These are phyloP conservation scores for Molossus molossus DNA, from an alignment of 2,797 vertebrate species.

Conservation along the genomic window DNA sequence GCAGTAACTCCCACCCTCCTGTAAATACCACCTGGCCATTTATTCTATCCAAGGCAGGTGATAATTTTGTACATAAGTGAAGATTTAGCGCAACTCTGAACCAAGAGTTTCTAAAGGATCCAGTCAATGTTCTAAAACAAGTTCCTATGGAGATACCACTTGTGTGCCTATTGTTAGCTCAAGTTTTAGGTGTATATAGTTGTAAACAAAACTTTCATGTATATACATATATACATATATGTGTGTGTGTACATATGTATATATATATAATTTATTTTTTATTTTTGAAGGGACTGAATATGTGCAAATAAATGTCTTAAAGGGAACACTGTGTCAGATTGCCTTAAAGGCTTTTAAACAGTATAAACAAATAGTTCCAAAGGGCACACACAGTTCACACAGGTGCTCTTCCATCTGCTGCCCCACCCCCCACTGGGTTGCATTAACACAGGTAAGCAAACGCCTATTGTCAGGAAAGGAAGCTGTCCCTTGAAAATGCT, in stretches of 20 bases:
- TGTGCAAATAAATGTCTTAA: background rate
- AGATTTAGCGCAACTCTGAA: background rate
- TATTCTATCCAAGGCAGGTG: background rate
- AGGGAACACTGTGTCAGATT: background rate
- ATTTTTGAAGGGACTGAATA: background rate
- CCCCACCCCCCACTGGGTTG: background rate
- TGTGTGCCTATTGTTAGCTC: background rate
- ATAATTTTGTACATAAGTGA: background rate
- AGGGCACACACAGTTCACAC: background rate
- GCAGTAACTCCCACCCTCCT: background rate
- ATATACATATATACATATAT: too few relatives aligned
- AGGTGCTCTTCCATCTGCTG: background rate
- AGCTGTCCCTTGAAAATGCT: background rate
- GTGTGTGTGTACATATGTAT: too few relatives aligned
- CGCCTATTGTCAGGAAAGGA: constrained; percentile 23
- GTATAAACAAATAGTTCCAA: background rate
- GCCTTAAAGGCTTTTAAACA: background rate
- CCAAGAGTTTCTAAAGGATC: background rate
- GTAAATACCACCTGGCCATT: background rate
- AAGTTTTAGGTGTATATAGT: background rate
- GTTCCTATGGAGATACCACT: background rate
- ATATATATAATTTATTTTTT: background rate
- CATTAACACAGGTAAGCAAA: constrained; percentile 37
- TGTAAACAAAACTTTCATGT: background rate
- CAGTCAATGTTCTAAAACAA: background rate